Conservation (phyloP, 1,140 invertebrate species). For the Drosophila pandora region DNA sequence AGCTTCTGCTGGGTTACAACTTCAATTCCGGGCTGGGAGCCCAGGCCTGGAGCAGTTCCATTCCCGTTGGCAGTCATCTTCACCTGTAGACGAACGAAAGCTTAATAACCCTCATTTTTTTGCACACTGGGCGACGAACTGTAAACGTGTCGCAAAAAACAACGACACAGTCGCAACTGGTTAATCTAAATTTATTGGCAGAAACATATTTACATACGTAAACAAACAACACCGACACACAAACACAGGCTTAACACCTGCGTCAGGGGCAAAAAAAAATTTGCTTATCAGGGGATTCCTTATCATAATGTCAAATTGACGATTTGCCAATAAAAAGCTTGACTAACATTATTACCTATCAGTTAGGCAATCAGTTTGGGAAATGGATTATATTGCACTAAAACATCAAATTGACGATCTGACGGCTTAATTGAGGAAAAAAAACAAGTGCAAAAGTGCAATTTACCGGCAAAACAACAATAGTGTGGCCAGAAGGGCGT, state of each 20-base stretch:
- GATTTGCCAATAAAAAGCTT: conserved; percentile 48
- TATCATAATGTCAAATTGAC: conserved; percentile 67
- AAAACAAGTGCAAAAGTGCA: conserved; percentile 45
- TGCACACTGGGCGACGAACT: conserved; percentile 30
- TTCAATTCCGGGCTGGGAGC: conserved; percentile 29
- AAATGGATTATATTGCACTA: conserved; percentile 29
- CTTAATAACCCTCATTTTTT: conserved; percentile 24
- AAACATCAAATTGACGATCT: conserved; percentile 41
- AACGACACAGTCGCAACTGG: conserved; percentile 15
- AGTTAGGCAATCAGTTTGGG: conserved; percentile 32
- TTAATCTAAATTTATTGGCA: conserved; percentile 35
- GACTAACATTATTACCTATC: conserved; percentile 26
- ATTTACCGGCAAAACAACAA: conserved; percentile 49
- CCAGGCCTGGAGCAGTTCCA: conserved; percentile 37
- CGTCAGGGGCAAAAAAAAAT: conserved; percentile 39
- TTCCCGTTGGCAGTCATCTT: conserved; percentile 62
- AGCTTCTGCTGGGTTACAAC: conserved; percentile 54
- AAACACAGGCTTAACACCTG: conserved; percentile 15
- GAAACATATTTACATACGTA: conserved; percentile 29
- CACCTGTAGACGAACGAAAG: conserved; percentile 13
- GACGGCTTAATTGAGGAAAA: conserved; percentile 51
- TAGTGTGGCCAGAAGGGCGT: conserved; percentile 13
- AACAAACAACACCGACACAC: conserved; percentile 14
- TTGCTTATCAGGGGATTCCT: conserved; percentile 65
- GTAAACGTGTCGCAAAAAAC: conserved; percentile 47